These are phyloP conservation scores for Spicauda simplicius DNA, from an alignment of 2,888 invertebrate genomes.

Conservation along the genomic window DNA sequence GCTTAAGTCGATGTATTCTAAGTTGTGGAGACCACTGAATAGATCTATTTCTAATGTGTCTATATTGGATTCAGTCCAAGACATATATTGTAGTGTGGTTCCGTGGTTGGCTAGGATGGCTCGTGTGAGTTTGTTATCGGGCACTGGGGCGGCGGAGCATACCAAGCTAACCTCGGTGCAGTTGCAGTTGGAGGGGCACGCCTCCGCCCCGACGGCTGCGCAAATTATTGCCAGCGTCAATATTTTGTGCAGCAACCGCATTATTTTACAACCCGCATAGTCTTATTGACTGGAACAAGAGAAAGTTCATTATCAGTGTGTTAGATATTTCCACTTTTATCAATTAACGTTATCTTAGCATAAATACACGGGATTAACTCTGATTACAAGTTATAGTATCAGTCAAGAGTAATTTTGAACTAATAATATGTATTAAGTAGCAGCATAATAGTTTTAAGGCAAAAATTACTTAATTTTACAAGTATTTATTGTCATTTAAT, in stretches of 20 bases:
- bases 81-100: conserved; percentile 70
- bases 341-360: neutral
- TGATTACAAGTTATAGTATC: neutral
- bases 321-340: neutral
- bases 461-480: too few relatives aligned
- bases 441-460: too few relatives aligned
- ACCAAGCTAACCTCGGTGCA: conserved; percentile 65
- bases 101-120: conserved; percentile 53
- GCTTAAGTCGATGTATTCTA: conserved; percentile 86
- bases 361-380: neutral
- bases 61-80: conserved; percentile 85
- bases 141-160: conserved; percentile 57
- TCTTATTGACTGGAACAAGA: conserved; percentile 81
- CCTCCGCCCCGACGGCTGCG: conserved; percentile 65
- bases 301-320: conserved; percentile 45
- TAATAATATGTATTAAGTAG: too few relatives aligned
- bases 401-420: conserved; percentile 2
- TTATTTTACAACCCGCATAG: conserved; percentile 82
- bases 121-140: conserved; percentile 55
- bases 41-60: conserved; percentile 70
- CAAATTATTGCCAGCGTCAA: conserved; percentile 80
- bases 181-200: conserved; percentile 62
- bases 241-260: conserved; percentile 83
- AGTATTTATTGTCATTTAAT: too few relatives aligned
- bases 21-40: conserved; percentile 71